Conservation (phyloP, 2,113 vertebrate species). For the Equus przewalskii region DNA sequence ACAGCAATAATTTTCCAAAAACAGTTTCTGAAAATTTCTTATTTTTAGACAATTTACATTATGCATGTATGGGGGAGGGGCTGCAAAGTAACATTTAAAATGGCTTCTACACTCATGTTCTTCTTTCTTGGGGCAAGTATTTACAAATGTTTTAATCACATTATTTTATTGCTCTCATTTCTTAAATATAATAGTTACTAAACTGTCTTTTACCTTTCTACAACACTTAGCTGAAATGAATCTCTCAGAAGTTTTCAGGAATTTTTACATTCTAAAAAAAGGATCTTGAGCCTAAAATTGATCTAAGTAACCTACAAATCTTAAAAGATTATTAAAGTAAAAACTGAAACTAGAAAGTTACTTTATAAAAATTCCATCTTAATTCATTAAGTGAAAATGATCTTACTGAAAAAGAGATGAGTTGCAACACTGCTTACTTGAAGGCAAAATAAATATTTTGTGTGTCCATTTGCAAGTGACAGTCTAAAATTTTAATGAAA, state of each 20-base stretch:
- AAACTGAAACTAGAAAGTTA: constrained; percentile 68
- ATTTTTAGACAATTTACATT: constrained; percentile 48
- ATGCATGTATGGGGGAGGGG: not conserved
- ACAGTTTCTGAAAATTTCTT: constrained; percentile 14
- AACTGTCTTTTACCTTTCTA: constrained; percentile 22
- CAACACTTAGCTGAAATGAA: constrained; percentile 43
- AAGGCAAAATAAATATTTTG: constrained; percentile 16
- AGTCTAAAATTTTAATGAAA: not conserved
- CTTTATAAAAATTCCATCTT: not conserved
- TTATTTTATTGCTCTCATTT: constrained; percentile 34
- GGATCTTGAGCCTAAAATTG: constrained; percentile 61
- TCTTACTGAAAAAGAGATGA: constrained; percentile 4
- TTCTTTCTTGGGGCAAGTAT: constrained; percentile 1
- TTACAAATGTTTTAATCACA: constrained; percentile 7
- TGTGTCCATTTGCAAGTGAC: not conserved
- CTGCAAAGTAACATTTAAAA: not conserved
- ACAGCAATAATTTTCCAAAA: constrained; percentile 45
- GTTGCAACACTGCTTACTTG: constrained; percentile 19
- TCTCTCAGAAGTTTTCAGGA: constrained; percentile 7
- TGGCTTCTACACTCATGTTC: not conserved
- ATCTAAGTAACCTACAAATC: constrained; percentile 71
- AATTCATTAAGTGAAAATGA: constrained; percentile 28
- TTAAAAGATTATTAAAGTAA: constrained; percentile 16
- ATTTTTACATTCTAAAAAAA: constrained; percentile 41
- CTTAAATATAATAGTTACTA: constrained; percentile 52